Evolutionary conservation across 2,113 vertebrate genomes (phyloP).

Genomic region (Mystacornis crossleyi): DNA sequence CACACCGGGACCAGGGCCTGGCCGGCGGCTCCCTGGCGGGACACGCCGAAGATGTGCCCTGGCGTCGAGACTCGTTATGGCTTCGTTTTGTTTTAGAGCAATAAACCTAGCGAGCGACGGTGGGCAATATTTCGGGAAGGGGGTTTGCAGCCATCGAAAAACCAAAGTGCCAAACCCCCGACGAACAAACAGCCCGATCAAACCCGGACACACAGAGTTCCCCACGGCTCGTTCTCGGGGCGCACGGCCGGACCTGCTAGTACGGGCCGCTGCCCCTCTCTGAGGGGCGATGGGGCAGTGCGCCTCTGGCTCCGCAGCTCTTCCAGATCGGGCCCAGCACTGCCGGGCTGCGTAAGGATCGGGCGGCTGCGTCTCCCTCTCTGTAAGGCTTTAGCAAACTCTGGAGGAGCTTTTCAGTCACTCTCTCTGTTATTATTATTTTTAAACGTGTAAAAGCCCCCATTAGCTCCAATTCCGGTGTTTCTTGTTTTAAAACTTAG

Average conservation of each 20-base stretch:
- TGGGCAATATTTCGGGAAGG: neutral
- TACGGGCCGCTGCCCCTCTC: neutral
- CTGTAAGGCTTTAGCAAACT: neutral
- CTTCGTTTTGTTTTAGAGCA: neutral
- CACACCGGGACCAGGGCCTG: neutral
- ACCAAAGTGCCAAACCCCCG: neutral
- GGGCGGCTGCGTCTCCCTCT: neutral
- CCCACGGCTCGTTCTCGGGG: neutral
- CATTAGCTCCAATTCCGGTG: conserved; percentile 26
- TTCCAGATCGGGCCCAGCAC: neutral
- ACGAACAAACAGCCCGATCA: neutral
- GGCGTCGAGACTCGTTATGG: neutral
- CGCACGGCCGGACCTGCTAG: neutral
- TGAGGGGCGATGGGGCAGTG: neutral
- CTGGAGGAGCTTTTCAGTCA: neutral
- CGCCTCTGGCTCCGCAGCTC: neutral
- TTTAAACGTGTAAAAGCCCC: neutral
- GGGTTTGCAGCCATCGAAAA: neutral
- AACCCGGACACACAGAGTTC: fast-evolving
- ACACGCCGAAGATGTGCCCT: neutral
- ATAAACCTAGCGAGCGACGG: neutral
- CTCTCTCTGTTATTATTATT: neutral
- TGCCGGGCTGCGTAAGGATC: neutral
- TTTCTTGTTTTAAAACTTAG: conserved; percentile 31
- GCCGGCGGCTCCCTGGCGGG: neutral